Evolutionary conservation across 2,797 vertebrate genomes (phyloP).

Genomic region (Melanogrammus aeglefinus): DNA sequence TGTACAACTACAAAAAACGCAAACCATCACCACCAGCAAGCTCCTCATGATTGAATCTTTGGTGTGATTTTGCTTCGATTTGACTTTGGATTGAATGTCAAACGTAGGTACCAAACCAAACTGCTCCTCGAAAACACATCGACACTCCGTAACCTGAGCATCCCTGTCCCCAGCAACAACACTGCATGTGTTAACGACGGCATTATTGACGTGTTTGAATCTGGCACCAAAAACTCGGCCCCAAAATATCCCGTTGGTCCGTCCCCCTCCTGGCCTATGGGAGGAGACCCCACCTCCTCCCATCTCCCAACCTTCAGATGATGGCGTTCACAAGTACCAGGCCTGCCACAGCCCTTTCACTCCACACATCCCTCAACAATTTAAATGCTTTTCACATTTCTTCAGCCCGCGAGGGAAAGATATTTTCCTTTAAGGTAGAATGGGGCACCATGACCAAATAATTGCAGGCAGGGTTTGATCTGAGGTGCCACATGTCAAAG

Average conservation of each 20-base stretch:
- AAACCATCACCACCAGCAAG: background rate
- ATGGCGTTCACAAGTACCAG: conserved; percentile 1
- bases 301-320: background rate
- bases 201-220: background rate
- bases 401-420: conserved; percentile 20
- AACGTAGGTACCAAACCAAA: background rate
- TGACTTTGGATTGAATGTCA: background rate
- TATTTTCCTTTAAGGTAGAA: conserved; percentile 35
- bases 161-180: background rate
- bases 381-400: conserved; percentile 38
- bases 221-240: background rate
- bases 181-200: background rate
- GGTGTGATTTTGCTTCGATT: background rate
- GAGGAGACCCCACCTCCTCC: background rate
- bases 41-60: background rate
- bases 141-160: background rate
- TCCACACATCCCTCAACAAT: conserved; percentile 36
- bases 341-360: conserved; percentile 22
- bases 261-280: background rate
- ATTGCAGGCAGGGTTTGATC: conserved; percentile 40
- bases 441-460: conserved; percentile 30
- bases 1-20: background rate
- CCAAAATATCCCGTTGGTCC: background rate
- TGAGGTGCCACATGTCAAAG: conserved; percentile 54
- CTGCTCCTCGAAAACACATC: background rate